phyloP scores from a whole-genome alignment of 2,888 invertebrate genomes.

The Metellina segmentata region DNA sequence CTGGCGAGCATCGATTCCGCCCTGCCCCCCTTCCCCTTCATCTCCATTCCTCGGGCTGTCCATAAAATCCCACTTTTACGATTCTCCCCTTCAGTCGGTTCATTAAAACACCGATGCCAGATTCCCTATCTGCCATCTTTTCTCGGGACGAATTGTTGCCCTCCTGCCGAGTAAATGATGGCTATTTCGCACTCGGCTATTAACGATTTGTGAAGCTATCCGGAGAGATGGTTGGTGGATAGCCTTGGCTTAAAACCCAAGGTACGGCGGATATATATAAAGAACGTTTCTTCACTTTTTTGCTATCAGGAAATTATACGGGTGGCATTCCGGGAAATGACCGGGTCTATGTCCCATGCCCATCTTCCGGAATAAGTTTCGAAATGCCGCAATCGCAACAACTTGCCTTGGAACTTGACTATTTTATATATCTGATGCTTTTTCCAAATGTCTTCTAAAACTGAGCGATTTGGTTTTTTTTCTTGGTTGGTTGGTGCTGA shows the following conservation, averaged over 20 bases:
- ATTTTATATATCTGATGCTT: neutral
- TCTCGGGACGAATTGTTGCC: conserved; percentile 44
- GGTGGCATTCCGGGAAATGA: neutral
- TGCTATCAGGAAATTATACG: conserved; percentile 30
- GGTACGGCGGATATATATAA: neutral
- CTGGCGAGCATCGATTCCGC: conserved; percentile 45
- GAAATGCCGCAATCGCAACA: neutral
- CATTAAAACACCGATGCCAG: conserved; percentile 61
- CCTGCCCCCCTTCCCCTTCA: neutral
- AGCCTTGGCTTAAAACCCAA: conserved; percentile 10
- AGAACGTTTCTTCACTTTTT: neutral
- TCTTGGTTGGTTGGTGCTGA: too few species aligned
- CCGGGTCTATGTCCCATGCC: neutral
- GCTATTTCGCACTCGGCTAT: conserved; percentile 65
- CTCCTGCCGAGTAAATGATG: conserved; percentile 65
- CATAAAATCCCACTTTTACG: conserved; percentile 74
- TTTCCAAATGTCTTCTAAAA: too few species aligned
- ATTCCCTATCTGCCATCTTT: conserved; percentile 51
- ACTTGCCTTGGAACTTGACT: neutral
- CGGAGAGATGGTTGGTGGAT: conserved; percentile 22
- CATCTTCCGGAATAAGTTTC: neutral
- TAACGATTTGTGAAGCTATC: conserved; percentile 61
- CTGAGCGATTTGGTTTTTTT: too few species aligned
- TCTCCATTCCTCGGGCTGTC: conserved; percentile 45
- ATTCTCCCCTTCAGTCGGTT: conserved; percentile 48